Conservation (phyloP, 2,888 invertebrate species). For the Stenodema calcarata region DNA sequence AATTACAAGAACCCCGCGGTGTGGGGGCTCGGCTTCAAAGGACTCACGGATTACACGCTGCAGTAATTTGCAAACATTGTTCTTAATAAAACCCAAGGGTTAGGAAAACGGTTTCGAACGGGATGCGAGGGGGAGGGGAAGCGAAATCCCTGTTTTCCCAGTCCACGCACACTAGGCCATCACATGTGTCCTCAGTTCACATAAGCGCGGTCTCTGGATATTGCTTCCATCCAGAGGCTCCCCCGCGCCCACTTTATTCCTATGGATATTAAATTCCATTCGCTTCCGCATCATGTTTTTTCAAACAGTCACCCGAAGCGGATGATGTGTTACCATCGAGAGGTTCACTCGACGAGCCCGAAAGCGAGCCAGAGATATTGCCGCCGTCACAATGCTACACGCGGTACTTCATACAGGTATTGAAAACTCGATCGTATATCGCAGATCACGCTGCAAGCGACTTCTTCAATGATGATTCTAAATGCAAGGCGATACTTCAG, state of each 20-base stretch:
- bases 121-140: not conserved
- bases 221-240: conserved; percentile 13
- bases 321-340: conserved; percentile 23
- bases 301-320: conserved; percentile 30
- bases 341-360: not conserved
- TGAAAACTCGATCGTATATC: not conserved
- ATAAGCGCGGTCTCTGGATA: not conserved
- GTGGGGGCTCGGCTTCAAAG: conserved; percentile 38
- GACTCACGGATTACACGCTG: conserved; percentile 46
- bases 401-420: not conserved
- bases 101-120: not conserved
- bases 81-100: conserved; percentile 42
- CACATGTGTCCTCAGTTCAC: conserved; percentile 21
- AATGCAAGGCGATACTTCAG: too few species aligned
- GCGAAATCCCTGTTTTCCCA: not conserved
- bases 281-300: conserved; percentile 34
- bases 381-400: not conserved
- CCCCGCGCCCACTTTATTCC: conserved; percentile 25
- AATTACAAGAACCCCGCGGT: conserved; percentile 36
- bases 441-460: not conserved
- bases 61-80: conserved; percentile 51
- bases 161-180: not conserved
- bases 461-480: too few species aligned
- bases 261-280: conserved; percentile 35
- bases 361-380: not conserved